Base-by-base conservation (phyloP, 2,888 invertebrate genomes). In the Neoascia interrupta region DNA sequence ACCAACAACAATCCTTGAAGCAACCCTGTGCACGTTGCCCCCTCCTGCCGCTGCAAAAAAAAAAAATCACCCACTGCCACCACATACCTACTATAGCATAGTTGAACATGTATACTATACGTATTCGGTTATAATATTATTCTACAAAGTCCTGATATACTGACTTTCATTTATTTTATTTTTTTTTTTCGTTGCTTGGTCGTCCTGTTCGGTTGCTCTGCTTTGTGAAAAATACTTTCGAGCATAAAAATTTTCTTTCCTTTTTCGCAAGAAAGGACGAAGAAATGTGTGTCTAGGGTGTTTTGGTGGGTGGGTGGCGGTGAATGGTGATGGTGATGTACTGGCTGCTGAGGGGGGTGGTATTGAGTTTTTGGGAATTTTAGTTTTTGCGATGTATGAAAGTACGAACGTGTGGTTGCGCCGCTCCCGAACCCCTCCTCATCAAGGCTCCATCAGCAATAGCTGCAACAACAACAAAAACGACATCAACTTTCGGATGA, bases 101-200 rank as follows among this genome's bases (percentile, higher is more conserved):
- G 54, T 43, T 43, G 58, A 66, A 68, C 66, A 79, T 73, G 79
- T 72, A 61, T 68, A 61, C 60, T 53, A 66, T 54, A 70, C 60
- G 61, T 56, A 79, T 73, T 53, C 79, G 49, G 79, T 79, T 79
- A 61, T 72, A 79, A 73, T 73, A 79, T 79, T 66, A 79, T 79
- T 73, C 79, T 79, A 56, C 73, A 79, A 79, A 79, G 73, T 73
- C 79, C 79, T 79, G 79, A 79, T 79, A 79, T 79, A 79, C 79
- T 79, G 79, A 79, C 79, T 79, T 79, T 73, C 79, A 79, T 79
- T 79, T 79, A 79, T 72, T 60, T 76, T 51, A 68, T 66, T 68
- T 68, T 49, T 31, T 6, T 68, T 41, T 69, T 26, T 41, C 60
- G 49, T 56, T 79, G 26, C 79, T 60, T 73, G 13, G 28, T 23